Conservation (phyloP, 2,113 vertebrate genomes). For the Crotalus tigris region DNA sequence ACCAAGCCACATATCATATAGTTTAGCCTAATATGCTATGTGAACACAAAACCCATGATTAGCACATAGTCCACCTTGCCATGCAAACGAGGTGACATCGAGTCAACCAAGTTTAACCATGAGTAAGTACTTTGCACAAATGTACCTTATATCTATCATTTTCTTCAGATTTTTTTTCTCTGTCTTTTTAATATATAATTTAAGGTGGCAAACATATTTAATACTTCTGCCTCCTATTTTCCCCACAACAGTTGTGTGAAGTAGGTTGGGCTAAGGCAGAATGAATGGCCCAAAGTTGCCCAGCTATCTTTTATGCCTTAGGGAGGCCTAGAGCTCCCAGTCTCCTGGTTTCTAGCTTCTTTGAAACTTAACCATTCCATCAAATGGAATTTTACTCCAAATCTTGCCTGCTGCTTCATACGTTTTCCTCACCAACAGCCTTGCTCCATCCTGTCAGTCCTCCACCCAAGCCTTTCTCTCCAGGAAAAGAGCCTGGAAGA, state of each 20-base stretch:
- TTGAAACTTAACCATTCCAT: not conserved
- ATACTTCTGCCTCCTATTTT: not conserved
- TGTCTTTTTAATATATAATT: not conserved
- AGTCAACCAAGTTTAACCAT: not conserved
- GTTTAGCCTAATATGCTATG: not conserved
- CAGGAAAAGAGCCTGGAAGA: not conserved
- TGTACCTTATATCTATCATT: not conserved
- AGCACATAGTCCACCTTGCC: not conserved
- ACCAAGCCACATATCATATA: not conserved
- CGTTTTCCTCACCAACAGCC: not conserved
- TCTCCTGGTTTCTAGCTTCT: not conserved
- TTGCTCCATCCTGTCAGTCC: not conserved
- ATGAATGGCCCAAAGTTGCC: not conserved
- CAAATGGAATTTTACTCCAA: not conserved
- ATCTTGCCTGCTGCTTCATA: not conserved
- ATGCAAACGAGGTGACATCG: not conserved
- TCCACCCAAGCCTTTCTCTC: not conserved
- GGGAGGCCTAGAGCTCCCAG: not conserved
- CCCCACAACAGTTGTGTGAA: not conserved
- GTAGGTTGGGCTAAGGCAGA: not conserved
- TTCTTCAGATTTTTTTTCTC: not conserved
- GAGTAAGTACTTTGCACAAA: not conserved
- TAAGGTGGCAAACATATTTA: not conserved
- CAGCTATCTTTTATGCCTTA: not conserved
- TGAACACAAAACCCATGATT: not conserved